Conservation (phyloP, 2,888 invertebrate species). For the Drosophila tanythrix region DNA sequence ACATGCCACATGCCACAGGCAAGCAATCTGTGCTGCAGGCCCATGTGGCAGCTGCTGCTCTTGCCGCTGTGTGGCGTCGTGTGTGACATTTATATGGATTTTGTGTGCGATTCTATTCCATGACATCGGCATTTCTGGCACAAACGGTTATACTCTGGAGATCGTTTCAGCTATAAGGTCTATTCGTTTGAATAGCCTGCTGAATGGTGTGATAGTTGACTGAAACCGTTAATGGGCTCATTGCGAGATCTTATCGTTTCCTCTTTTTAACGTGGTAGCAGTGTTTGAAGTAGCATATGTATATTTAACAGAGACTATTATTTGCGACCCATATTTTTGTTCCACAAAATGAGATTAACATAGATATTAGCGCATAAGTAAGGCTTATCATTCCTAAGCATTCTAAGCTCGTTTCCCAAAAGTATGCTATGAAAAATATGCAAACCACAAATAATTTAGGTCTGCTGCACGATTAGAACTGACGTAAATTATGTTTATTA, state of each 20-base stretch:
- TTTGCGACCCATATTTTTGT: neutral
- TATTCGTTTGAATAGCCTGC: conserved; percentile 25
- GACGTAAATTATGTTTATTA: neutral
- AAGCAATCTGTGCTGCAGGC: conserved; percentile 60
- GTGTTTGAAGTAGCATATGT: neutral
- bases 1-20: conserved; percentile 54
- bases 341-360: neutral
- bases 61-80: conserved; percentile 38
- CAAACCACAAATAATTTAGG: neutral
- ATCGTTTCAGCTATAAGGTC: conserved; percentile 8
- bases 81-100: conserved; percentile 62
- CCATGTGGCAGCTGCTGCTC: conserved; percentile 42
- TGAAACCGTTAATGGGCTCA: conserved; percentile 19
- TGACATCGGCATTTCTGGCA: conserved; percentile 41
- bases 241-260: neutral
- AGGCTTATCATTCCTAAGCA: neutral
- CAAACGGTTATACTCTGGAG: conserved; percentile 35
- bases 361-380: neutral
- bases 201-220: conserved; percentile 23
- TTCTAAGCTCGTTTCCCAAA: conserved; percentile 18
- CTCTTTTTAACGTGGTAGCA: neutral
- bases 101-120: conserved; percentile 31
- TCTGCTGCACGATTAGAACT: neutral
- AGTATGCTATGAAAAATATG: conserved; percentile 34
- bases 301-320: neutral